Conservation (phyloP, 2,888 invertebrate species). For the Lycaena phlaeas region DNA sequence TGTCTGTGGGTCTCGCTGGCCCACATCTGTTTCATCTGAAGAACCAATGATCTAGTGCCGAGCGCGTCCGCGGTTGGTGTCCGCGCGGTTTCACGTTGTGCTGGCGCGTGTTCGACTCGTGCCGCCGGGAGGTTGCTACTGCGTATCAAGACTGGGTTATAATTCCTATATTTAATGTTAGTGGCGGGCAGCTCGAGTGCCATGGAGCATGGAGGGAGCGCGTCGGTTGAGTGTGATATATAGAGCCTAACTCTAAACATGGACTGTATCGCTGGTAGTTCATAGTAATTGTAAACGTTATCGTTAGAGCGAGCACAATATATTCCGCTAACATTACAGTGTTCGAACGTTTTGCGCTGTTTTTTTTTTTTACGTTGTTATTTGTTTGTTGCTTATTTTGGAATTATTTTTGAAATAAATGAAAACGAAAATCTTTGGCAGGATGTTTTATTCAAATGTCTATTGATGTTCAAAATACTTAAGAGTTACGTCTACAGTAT, state of each 20-base stretch:
- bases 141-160: slow-evolving; percentile 2
- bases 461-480: slow-evolving; percentile 28
- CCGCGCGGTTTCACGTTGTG: too few relatives aligned
- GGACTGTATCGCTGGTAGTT: slow-evolving; percentile 5
- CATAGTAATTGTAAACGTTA: slow-evolving; percentile 10
- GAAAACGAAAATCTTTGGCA: slow-evolving; percentile 49
- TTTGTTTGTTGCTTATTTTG: slow-evolving; percentile 72
- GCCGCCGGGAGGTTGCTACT: too few relatives aligned
- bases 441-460: slow-evolving; percentile 57
- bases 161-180: slow-evolving; percentile 6
- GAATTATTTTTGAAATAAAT: slow-evolving; percentile 65
- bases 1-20: too few relatives aligned
- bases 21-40: too few relatives aligned
- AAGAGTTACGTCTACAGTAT: slow-evolving; percentile 4
- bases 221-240: slow-evolving; percentile 11
- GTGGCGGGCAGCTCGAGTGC: slow-evolving; percentile 17
- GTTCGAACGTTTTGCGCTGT: slow-evolving; percentile 45
- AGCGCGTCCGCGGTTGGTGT: too few relatives aligned
- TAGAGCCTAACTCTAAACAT: slow-evolving; percentile 12
- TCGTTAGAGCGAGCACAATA: slow-evolving; percentile 14
- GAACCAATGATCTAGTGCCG: too few relatives aligned
- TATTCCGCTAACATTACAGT: slow-evolving; percentile 36
- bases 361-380: slow-evolving; percentile 66
- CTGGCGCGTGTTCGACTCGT: too few relatives aligned
- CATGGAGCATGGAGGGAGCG: too few relatives aligned